Evolutionary conservation across 2,888 invertebrate species (phyloP).

Genomic region (Drosophila pseudotalamancana): DNA sequence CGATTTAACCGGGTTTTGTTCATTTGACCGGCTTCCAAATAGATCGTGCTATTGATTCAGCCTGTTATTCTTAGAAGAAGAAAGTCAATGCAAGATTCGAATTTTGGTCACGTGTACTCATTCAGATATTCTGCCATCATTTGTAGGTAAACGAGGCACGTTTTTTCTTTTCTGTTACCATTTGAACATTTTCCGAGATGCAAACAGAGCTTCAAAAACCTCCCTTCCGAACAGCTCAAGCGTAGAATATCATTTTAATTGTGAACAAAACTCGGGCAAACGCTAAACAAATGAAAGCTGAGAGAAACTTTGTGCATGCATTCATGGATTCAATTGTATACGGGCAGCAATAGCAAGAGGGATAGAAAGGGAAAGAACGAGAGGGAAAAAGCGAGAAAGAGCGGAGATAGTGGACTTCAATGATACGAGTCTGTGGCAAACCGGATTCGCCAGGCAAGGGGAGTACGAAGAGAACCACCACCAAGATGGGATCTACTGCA

Average conservation of each 20-base stretch:
- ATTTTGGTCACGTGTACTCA: constrained; percentile 18
- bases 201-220: neutral
- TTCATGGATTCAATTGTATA: constrained; percentile 6
- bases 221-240: constrained; percentile 47
- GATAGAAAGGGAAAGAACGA: neutral
- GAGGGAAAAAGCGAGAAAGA: neutral
- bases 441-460: constrained; percentile 59
- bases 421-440: constrained; percentile 35
- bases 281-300: constrained; percentile 76
- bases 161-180: too few relatives aligned
- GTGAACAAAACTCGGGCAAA: constrained; percentile 73
- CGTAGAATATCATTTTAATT: constrained; percentile 79
- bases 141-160: neutral
- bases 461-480: constrained; percentile 41
- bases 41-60: constrained; percentile 60
- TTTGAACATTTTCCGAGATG: too few relatives aligned
- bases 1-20: constrained; percentile 55
- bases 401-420: constrained; percentile 2
- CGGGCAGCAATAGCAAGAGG: neutral
- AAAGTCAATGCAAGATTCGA: neutral
- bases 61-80: neutral
- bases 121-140: neutral
- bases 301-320: constrained; percentile 38
- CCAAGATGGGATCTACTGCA: constrained; percentile 21
- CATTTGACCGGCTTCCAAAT: constrained; percentile 23